phyloP scores from a whole-genome alignment of 2,113 vertebrate genomes.

The Dipodomys merriami region DNA sequence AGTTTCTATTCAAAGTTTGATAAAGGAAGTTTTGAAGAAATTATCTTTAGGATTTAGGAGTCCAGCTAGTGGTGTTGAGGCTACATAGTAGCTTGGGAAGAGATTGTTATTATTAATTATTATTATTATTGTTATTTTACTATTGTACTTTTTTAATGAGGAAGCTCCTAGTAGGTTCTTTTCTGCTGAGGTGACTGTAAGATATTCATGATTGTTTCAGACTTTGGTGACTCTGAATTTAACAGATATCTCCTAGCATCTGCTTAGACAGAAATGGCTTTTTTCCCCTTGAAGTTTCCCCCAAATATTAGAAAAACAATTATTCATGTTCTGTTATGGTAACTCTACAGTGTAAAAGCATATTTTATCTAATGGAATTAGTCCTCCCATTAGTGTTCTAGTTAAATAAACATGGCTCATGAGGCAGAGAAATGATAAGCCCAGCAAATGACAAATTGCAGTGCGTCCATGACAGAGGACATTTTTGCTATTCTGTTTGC shows the following conservation, averaged over 20 bases:
- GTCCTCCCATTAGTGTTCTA: constrained; percentile 30
- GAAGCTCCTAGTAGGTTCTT: not conserved
- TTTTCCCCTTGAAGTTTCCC: not conserved
- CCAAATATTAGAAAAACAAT: constrained; percentile 21
- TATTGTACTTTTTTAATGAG: not conserved
- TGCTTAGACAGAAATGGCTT: constrained; percentile 1
- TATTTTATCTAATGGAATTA: constrained; percentile 62
- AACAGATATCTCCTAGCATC: constrained; percentile 8
- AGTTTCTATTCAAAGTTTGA: constrained; percentile 35
- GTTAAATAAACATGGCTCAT: constrained; percentile 61
- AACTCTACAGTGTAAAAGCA: not conserved
- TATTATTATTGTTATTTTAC: constrained; percentile 28
- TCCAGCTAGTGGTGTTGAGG: not conserved
- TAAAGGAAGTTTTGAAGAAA: not conserved
- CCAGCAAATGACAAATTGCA: not conserved
- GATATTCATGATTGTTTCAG: constrained; percentile 20
- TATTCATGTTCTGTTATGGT: constrained; percentile 16
- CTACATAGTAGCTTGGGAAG: not conserved
- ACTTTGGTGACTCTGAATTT: constrained; percentile 19
- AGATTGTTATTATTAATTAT: not conserved
- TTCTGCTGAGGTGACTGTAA: not conserved
- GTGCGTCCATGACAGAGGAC: not conserved
- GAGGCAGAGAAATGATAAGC: constrained; percentile 34
- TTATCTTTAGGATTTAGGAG: not conserved
- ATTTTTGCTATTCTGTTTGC: constrained; percentile 29